These are phyloP conservation scores for Poecilia wingei DNA, from an alignment of 2,797 vertebrate genomes.

Conservation along the genomic window DNA sequence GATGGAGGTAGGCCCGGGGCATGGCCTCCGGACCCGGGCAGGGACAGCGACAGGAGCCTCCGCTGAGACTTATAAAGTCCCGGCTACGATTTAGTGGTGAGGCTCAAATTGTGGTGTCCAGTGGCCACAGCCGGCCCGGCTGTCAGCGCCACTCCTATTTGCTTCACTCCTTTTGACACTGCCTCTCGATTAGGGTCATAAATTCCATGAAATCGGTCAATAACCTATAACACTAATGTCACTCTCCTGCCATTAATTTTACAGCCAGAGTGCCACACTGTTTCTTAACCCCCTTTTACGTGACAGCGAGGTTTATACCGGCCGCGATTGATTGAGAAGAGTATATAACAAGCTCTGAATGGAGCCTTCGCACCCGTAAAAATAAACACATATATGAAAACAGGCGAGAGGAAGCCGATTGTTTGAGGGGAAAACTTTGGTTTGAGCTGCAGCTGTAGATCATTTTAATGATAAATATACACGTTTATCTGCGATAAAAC, in stretches of 20 bases:
- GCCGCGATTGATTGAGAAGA: conserved; percentile 69
- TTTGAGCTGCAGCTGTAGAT: background rate
- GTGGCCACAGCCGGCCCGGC: conserved; percentile 45
- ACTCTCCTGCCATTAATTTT: conserved; percentile 75
- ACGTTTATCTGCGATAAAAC: background rate
- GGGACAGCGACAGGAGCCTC: conserved; percentile 44
- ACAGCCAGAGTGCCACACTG: conserved; percentile 69
- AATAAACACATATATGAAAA: conserved; percentile 36
- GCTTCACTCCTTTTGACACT: conserved; percentile 72
- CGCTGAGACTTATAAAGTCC: conserved; percentile 66
- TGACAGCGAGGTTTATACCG: conserved; percentile 57
- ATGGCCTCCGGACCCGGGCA: conserved; percentile 50
- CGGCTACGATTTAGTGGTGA: conserved; percentile 60
- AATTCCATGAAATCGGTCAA: conserved; percentile 80
- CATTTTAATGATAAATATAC: background rate
- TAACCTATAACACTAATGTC: conserved; percentile 84
- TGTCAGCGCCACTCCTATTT: conserved; percentile 69
- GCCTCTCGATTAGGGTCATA: conserved; percentile 79
- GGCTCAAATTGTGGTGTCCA: conserved; percentile 60
- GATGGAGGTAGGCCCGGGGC: conserved; percentile 61
- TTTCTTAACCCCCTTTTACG: conserved; percentile 67
- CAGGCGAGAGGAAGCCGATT: background rate
- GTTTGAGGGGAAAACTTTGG: background rate
- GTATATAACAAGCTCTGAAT: conserved; percentile 66
- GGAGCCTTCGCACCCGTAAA: conserved; percentile 54